These are phyloP conservation scores for Xenopus laevis DNA, from an alignment of 2,113 vertebrate genomes.

Conservation along the genomic window DNA sequence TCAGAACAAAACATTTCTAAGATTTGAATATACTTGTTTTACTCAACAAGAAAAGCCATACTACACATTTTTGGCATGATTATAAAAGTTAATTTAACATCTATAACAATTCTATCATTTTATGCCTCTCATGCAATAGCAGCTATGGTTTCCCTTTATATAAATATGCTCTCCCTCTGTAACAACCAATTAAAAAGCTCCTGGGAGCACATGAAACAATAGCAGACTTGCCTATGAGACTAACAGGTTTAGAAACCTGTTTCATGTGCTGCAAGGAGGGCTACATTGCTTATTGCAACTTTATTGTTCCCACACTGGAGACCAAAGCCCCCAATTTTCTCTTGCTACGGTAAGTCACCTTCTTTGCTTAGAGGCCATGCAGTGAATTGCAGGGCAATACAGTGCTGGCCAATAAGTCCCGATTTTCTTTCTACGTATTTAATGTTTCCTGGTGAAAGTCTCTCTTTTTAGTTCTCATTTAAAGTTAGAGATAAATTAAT, in stretches of 20 bases:
- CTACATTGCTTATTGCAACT: slow-evolving; percentile 19
- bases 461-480: slow-evolving; percentile 2
- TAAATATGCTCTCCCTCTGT: too few species aligned
- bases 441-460: slow-evolving; percentile 15
- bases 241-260: neutral
- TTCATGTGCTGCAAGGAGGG: slow-evolving; percentile 8
- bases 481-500: neutral
- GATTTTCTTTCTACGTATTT: slow-evolving; percentile 13
- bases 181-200: too few species aligned
- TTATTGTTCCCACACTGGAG: slow-evolving; percentile 21
- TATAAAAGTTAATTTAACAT: too few species aligned
- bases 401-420: slow-evolving; percentile 8
- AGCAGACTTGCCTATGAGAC: too few species aligned
- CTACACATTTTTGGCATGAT: too few species aligned
- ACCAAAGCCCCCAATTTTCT: slow-evolving; percentile 31
- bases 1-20: too few species aligned
- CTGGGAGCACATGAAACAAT: too few species aligned
- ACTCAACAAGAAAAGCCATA: too few species aligned
- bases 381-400: slow-evolving; percentile 38
- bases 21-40: too few species aligned
- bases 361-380: neutral
- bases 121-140: too few species aligned
- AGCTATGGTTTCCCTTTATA: too few species aligned
- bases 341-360: neutral
- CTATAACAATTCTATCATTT: too few species aligned